Evolutionary conservation across 2,888 invertebrate species (phyloP).

Genomic region (Tipula helvola): DNA sequence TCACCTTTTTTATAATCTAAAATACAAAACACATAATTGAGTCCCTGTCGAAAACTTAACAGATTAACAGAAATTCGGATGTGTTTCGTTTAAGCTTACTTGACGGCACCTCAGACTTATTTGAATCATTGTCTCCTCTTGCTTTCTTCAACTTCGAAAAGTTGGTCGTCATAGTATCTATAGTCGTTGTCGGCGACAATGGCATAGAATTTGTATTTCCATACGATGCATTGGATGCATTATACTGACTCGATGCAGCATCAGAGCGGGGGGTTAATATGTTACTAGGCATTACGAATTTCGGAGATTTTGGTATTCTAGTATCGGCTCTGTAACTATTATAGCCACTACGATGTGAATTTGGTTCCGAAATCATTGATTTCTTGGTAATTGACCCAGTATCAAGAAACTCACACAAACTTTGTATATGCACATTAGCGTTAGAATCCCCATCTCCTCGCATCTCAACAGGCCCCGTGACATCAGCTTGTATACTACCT

Average conservation of each 20-base stretch:
- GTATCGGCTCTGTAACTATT: not conserved
- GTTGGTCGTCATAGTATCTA: not conserved
- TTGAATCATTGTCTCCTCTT: not conserved
- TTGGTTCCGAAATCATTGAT: not conserved
- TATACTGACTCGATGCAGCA: not conserved
- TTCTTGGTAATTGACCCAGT: conserved; percentile 11
- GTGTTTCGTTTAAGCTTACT: not conserved
- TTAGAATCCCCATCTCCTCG: not conserved
- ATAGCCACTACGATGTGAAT: not conserved
- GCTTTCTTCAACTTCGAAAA: not conserved
- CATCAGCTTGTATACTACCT: not conserved
- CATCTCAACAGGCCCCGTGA: not conserved
- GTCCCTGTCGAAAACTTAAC: not conserved
- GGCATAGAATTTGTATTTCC: not conserved
- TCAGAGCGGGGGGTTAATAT: not conserved
- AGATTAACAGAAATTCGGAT: not conserved
- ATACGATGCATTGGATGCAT: not conserved
- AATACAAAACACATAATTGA: conserved; percentile 12
- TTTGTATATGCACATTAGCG: conserved; percentile 21
- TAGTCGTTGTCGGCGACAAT: not conserved
- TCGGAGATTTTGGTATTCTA: not conserved
- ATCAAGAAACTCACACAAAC: conserved; percentile 11
- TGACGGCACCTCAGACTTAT: conserved; percentile 5
- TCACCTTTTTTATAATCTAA: conserved; percentile 49
- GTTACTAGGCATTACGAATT: not conserved